Conservation (phyloP, 2,113 vertebrate species). For the Lamprotornis superbus region DNA sequence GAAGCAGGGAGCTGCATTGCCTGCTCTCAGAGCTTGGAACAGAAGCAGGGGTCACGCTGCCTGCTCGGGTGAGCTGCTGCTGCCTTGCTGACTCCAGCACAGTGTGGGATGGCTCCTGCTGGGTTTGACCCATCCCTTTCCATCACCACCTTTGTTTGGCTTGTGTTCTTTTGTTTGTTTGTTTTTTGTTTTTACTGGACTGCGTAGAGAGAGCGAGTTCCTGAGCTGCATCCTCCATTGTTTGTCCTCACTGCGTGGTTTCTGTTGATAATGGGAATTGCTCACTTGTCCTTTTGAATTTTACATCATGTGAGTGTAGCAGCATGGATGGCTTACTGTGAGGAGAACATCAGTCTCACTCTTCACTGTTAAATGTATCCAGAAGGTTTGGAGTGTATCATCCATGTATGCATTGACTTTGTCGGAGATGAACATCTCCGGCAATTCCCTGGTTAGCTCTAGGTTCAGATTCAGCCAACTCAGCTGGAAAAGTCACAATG, state of each 20-base stretch:
- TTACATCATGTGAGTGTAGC: not conserved
- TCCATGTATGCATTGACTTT: not conserved
- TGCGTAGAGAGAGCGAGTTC: not conserved
- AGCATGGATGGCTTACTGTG: not conserved
- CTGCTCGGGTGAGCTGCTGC: not conserved
- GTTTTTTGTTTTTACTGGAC: not conserved
- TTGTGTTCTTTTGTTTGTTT: constrained; percentile 1
- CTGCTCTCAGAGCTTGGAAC: not conserved
- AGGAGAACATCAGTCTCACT: not conserved
- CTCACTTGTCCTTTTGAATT: not conserved
- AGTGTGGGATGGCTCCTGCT: not conserved
- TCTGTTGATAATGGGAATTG: constrained; percentile 6
- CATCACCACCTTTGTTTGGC: not conserved
- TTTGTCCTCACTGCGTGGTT: not conserved
- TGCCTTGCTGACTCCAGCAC: not conserved
- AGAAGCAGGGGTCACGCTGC: not conserved
- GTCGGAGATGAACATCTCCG: not conserved
- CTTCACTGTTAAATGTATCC: fast-evolving
- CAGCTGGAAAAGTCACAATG: not conserved
- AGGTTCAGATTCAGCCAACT: not conserved
- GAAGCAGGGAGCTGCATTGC: not conserved
- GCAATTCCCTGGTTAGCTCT: not conserved
- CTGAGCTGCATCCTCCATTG: not conserved
- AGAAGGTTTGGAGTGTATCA: not conserved
- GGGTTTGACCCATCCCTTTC: not conserved